These are phyloP conservation scores for Triplophysa siluroides DNA, from an alignment of 2,113 vertebrate genomes.

Conservation along the genomic window DNA sequence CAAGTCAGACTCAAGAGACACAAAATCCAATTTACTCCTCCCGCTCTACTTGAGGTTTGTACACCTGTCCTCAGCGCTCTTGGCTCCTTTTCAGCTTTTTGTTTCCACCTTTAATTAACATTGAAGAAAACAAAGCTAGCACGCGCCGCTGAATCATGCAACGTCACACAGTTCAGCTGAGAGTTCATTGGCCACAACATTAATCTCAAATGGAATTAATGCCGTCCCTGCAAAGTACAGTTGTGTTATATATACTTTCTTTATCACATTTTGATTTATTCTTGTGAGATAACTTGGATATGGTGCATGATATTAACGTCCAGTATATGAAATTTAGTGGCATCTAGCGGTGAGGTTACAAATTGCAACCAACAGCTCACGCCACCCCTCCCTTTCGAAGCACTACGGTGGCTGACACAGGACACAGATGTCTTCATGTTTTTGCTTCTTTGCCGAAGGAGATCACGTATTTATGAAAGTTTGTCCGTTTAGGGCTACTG, in stretches of 20 bases:
- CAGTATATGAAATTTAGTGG: too few relatives aligned
- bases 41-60: slow-evolving; percentile 55
- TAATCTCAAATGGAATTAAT: slow-evolving; percentile 33
- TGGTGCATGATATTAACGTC: background rate
- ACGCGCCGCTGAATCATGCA: slow-evolving; percentile 40
- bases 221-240: background rate
- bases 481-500: too few relatives aligned
- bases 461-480: too few relatives aligned
- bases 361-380: too few relatives aligned
- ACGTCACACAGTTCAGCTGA: slow-evolving; percentile 53
- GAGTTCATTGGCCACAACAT: slow-evolving; percentile 12
- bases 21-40: slow-evolving; percentile 64
- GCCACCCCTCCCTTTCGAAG: too few relatives aligned
- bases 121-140: slow-evolving; percentile 60
- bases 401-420: too few relatives aligned
- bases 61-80: slow-evolving; percentile 65
- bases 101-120: slow-evolving; percentile 70
- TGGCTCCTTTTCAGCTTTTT: slow-evolving; percentile 60
- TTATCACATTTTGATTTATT: background rate
- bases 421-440: too few relatives aligned
- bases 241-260: background rate
- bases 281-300: slow-evolving; percentile 7
- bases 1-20: slow-evolving; percentile 50
- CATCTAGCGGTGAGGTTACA: too few relatives aligned
- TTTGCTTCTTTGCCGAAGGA: too few relatives aligned